Conservation (phyloP, 2,797 vertebrate species). For the Coluber constrictor region DNA sequence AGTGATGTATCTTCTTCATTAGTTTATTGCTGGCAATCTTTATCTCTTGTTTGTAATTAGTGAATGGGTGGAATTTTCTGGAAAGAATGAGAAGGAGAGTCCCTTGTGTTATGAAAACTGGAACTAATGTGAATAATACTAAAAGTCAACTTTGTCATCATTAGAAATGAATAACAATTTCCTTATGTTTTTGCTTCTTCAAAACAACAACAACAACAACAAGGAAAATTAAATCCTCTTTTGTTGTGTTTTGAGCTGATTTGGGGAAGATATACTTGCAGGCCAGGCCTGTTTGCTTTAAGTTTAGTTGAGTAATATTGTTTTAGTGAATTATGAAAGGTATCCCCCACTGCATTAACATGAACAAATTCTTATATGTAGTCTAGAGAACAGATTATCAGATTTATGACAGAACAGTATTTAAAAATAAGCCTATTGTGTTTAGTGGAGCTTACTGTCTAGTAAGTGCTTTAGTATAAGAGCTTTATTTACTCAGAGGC, state of each 20-base stretch:
- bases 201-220: constrained; percentile 7
- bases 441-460: neutral
- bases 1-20: constrained; percentile 51
- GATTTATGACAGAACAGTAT: neutral
- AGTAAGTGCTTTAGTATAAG: neutral
- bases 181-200: constrained; percentile 28
- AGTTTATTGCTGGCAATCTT: constrained; percentile 38
- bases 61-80: constrained; percentile 53
- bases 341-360: neutral
- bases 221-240: constrained; percentile 41
- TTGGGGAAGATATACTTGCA: neutral
- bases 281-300: neutral
- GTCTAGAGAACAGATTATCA: neutral
- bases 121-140: constrained; percentile 38
- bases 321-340: neutral
- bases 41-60: constrained; percentile 53
- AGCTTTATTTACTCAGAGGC: neutral
- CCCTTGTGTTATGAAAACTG: constrained; percentile 52
- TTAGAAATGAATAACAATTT: constrained; percentile 52
- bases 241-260: constrained; percentile 20
- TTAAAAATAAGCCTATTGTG: neutral
- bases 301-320: neutral
- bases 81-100: constrained; percentile 35
- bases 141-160: constrained; percentile 52
- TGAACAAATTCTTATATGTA: neutral